Evolutionary conservation across 2,888 invertebrate genomes (phyloP), one percentile per base, ranked within the genome.

Genomic region (Ophion costatus): DNA sequence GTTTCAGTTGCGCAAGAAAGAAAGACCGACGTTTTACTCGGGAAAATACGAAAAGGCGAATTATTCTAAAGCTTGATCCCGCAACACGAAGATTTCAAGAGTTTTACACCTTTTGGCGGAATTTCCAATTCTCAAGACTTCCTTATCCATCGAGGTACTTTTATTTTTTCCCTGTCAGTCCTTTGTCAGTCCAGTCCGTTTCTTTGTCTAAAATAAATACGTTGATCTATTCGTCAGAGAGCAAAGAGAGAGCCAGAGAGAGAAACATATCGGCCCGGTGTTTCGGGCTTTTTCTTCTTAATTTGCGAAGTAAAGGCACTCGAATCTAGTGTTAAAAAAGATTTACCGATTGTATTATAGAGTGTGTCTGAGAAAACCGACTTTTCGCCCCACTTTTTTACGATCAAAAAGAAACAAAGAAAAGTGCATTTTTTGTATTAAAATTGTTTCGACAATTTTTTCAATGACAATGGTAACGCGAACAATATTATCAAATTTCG

Each of bases 1-100:
- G 80, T 80, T 87, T 80, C 84, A 86, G 84, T 80, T 83, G 82
- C 64, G 63, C 73, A 78, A 86, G 45, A 57, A 82, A 78, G 77
- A 38, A 22, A 83, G 66, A 66, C 66, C 56, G 57, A 69, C 71
- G 69, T 84, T 81, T 79, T 86, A 86, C 86, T 84, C 86, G 69
- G 86, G 71, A 66, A 71, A 82, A 80, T 61, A 78, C 73, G 80
- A 84, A 69, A 78, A 71, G 66, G 61, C 67, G 79, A 80, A 74
- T 84, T 84, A 86, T 84, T 80, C 64, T 56, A 71, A 57, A 56
- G 10, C 56, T 22, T 9, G 14, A 45, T 29, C 29, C 71, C 56
- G 10, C 10, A 7, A 22, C 17, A 6, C 20, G 59, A 59, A 59
- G 59, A 59, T 59, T 20, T 22, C 6, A 20, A 22, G 22, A 20